These are phyloP conservation scores for Astur gentilis DNA, from an alignment of 2,113 vertebrate species.

Conservation along the genomic window DNA sequence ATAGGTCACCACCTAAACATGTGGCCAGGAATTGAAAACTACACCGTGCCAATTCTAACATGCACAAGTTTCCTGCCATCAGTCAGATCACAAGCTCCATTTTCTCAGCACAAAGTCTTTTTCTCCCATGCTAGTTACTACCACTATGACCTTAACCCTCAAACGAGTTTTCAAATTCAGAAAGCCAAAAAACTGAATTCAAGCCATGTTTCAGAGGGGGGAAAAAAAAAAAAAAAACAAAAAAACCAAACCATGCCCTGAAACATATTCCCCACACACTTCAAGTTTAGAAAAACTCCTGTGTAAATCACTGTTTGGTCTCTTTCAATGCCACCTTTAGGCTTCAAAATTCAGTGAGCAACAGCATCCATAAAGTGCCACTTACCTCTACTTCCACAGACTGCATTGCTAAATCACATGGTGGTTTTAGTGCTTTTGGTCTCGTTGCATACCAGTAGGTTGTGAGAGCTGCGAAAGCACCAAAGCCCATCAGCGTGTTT, in stretches of 20 bases:
- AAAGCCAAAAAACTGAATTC: not conserved
- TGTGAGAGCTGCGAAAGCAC: slow-evolving; percentile 89
- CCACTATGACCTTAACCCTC: not conserved
- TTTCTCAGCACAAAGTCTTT: not conserved
- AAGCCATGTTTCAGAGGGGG: not conserved
- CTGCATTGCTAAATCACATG: slow-evolving; percentile 89
- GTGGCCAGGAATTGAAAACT: not conserved
- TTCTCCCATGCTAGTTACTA: not conserved
- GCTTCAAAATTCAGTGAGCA: not conserved
- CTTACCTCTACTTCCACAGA: slow-evolving; percentile 88
- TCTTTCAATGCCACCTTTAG: not conserved
- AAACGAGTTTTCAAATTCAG: not conserved
- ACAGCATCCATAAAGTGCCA: not conserved
- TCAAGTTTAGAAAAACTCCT: not conserved
- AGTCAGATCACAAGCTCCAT: not conserved
- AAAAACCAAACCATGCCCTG: not conserved
- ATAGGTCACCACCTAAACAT: not conserved
- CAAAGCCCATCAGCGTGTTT: slow-evolving; percentile 92
- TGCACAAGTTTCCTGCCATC: not conserved
- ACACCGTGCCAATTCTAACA: not conserved
- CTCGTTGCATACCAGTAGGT: slow-evolving; percentile 94
- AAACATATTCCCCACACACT: not conserved
- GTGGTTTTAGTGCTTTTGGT: slow-evolving; percentile 86
- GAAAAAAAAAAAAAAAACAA: not conserved
- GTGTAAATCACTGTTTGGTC: not conserved